Base-by-base conservation (phyloP, 92 coral and sea anemone genomes). In the Phenganax marumi region DNA sequence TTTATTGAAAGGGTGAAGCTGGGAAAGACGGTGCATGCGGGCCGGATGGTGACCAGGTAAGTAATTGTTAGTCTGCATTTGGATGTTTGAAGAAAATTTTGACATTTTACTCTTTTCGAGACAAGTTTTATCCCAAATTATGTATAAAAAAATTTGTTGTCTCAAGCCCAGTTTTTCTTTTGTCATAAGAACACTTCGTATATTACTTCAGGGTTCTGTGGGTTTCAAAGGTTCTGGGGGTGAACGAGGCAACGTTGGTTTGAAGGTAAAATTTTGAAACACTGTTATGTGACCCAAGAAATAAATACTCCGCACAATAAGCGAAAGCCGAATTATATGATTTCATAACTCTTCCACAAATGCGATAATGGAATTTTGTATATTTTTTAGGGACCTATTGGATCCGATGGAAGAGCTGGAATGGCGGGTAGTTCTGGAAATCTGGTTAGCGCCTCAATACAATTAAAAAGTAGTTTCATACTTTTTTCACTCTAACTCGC, bases 161-260 rank as follows among this genome's bases (percentile, higher is more conserved):
- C 22, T 3, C 8, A 52, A 17, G 52, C 33, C 50, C 13, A 33
- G 53, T 46, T 25, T 33, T 70, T 70, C 52, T 12, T 70, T 70
- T 21, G 18, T 25, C 51, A 33, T 70, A 17, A 17, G 14, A 70
- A 43, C 10, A 33, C 13, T 70, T 70, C 75, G 21, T 3, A 43
- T 33, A 8, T 17, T 50, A 25, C n/a, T 74, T 74, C 10, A 76
- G 81, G 81, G 81, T 12, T 6, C 52, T 26, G 52, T 16, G 12
- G 81, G 81, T 25, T 76, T 76, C 64, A 56, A 24, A 25, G 81
- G 81, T 39, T 65, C 62, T 4, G 81, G 81, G 6, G 81, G 81
- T 12, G 81, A 21, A 7, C 68, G 81, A 25, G 81, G 81, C 62
- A 55, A 50, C 8, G 52, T 23, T 54, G 81, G 81, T 54, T 6